A percentile compares a stretch with the other conserved stretches of the same genome.
Conservation (phyloP, 2,888 invertebrate species). For the Nebria brevicollis region DNA sequence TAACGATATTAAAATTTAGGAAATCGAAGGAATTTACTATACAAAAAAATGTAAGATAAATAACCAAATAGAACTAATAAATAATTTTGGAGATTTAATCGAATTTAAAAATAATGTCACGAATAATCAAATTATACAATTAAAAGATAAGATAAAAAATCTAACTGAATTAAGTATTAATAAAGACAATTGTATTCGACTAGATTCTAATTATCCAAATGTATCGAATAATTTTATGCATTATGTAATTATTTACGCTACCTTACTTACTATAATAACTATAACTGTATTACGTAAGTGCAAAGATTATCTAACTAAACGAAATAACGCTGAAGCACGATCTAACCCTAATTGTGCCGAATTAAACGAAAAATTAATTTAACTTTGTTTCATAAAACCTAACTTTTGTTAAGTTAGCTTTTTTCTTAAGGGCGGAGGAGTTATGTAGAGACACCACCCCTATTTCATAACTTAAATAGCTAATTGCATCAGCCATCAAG, state of each 20-base stretch:
- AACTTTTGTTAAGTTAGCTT: no score
- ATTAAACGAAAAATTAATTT: no score
- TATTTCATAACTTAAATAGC: no score
- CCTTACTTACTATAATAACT: not conserved
- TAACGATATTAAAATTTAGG: no score
- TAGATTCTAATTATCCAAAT: not conserved
- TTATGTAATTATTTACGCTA: conserved; percentile 2
- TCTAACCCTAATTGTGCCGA: no score
- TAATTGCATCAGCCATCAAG: no score
- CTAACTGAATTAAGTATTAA: not conserved
- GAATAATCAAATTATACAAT: not conserved
- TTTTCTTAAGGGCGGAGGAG: no score
- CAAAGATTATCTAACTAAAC: conserved; percentile 1
- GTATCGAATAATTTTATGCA: not conserved
- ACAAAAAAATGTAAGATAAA: conserved; percentile 2
- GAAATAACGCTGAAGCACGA: no score
- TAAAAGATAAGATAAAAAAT: conserved; percentile 2
- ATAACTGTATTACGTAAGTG: conserved; percentile 2
- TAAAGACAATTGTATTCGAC: no score
- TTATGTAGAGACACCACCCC: no score
- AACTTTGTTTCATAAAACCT: no score
- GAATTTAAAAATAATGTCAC: not conserved
- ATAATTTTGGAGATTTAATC: conserved; percentile 5
- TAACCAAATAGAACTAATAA: conserved; percentile 10
- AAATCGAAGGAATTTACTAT: not conserved